A percentile compares a stretch with the other conserved stretches of the same genome.
Conservation (phyloP, 2,113 vertebrate genomes). For the Equus quagga region DNA sequence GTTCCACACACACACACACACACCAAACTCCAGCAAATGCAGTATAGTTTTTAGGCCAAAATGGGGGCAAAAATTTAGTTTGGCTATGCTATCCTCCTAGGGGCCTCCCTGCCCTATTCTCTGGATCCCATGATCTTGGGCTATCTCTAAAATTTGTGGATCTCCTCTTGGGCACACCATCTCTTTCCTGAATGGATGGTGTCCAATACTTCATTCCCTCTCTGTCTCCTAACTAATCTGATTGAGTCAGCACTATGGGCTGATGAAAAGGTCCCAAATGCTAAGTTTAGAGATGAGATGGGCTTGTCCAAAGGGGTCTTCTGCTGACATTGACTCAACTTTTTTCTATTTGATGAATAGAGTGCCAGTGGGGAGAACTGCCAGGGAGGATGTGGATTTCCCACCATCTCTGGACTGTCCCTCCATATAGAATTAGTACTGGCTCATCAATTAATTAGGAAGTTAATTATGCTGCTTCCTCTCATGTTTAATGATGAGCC, state of each 20-base stretch:
- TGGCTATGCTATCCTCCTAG: background rate
- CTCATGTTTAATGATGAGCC: background rate
- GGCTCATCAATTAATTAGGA: background rate
- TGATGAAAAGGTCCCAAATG: background rate
- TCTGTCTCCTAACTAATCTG: background rate
- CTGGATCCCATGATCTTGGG: accelerated
- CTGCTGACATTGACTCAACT: background rate
- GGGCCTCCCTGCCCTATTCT: background rate
- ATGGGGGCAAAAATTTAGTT: background rate
- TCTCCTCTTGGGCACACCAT: accelerated
- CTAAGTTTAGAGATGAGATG: background rate
- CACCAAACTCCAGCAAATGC: background rate
- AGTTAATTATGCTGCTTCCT: background rate
- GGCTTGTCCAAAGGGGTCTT: background rate
- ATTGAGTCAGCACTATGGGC: background rate
- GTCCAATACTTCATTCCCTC: background rate
- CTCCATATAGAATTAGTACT: background rate
- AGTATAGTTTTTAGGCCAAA: background rate
- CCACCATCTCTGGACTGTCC: background rate
- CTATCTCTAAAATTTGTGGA: background rate
- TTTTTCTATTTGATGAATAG: background rate
- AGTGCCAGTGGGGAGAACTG: accelerated
- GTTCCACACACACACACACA: background rate
- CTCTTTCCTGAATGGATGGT: background rate
- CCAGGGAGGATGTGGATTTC: background rate